phyloP scores from a whole-genome alignment of 2,113 vertebrate species.

The Dissostichus mawsoni region DNA sequence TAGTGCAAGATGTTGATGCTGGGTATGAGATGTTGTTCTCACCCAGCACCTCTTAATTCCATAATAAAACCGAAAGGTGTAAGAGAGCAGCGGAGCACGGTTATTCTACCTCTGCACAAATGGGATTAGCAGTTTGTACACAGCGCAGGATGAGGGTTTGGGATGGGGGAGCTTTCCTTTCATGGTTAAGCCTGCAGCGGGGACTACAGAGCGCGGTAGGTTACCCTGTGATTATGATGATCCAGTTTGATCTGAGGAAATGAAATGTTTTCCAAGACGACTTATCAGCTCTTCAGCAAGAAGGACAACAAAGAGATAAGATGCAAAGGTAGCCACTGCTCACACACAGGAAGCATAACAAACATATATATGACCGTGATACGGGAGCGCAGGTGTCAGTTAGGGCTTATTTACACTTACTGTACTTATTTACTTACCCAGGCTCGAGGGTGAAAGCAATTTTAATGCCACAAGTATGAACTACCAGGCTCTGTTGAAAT shows the following conservation, averaged over 20 bases:
- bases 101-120: constrained; percentile 64
- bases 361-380: not conserved
- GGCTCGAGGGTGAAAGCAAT: constrained; percentile 1
- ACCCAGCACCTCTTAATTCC: constrained; percentile 53
- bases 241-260: constrained; percentile 71
- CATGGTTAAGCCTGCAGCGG: constrained; percentile 47
- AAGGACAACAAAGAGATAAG: constrained; percentile 43
- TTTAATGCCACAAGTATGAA: constrained; percentile 20
- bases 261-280: constrained; percentile 58
- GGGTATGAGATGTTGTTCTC: constrained; percentile 59
- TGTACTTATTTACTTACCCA: not conserved
- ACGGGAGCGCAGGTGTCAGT: not conserved
- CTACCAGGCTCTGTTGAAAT: constrained; percentile 19
- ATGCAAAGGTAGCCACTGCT: constrained; percentile 4
- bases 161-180: constrained; percentile 57
- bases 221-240: constrained; percentile 69
- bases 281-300: constrained; percentile 47
- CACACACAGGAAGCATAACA: not conserved
- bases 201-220: constrained; percentile 46
- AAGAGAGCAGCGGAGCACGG: constrained; percentile 45
- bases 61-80: constrained; percentile 51
- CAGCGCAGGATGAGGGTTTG: constrained; percentile 56
- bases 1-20: constrained; percentile 41
- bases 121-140: constrained; percentile 74
- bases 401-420: constrained; percentile 8